These are phyloP conservation scores for Gallinago undulata DNA, from an alignment of 2,113 vertebrate species.

Conservation along the genomic window DNA sequence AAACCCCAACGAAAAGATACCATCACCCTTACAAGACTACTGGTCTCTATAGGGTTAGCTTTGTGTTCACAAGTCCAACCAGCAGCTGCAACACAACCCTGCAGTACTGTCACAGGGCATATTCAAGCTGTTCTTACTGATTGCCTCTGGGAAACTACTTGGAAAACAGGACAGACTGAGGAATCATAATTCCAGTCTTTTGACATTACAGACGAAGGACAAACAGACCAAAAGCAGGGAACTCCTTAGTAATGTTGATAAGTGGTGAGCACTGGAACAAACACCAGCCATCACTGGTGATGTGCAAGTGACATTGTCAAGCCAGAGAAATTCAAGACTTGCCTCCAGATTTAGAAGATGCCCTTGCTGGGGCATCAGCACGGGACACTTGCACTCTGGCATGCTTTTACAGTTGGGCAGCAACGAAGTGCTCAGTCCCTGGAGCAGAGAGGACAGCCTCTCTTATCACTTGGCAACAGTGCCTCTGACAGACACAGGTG, in stretches of 20 bases:
- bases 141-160: not conserved
- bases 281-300: not conserved
- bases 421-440: fast-evolving
- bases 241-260: not conserved
- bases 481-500: not conserved
- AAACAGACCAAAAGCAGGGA: not conserved
- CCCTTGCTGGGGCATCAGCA: not conserved
- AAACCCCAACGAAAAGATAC: not conserved
- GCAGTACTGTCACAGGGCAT: not conserved
- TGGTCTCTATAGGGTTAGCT: not conserved
- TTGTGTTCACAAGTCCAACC: not conserved
- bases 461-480: not conserved
- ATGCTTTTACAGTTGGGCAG: not conserved
- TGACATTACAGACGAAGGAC: not conserved
- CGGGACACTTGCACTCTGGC: not conserved
- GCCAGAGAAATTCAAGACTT: not conserved
- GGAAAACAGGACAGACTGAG: not conserved
- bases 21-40: not conserved
- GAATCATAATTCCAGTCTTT: not conserved
- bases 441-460: not conserved
- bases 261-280: not conserved
- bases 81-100: not conserved
- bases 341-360: not conserved
- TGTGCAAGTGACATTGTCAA: not conserved
- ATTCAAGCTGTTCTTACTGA: not conserved